Evolutionary conservation across 2,797 vertebrate genomes (phyloP).

Genomic region (Cuniculus paca): DNA sequence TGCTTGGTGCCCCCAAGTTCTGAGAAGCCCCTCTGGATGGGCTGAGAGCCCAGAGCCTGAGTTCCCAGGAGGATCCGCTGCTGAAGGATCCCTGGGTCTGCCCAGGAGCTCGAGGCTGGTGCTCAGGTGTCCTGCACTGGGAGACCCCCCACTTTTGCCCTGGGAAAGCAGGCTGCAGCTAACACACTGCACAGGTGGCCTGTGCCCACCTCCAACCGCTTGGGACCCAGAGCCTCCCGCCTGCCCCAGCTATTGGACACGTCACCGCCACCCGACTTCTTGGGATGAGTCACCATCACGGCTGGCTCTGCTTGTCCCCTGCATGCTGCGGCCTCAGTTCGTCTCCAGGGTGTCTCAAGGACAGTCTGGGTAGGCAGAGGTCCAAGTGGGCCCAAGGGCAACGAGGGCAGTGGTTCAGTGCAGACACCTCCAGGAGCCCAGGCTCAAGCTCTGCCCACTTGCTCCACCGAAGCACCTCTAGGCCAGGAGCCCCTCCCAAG

Average conservation of each 20-base stretch:
- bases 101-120: not conserved
- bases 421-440: not conserved
- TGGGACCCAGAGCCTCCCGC: not conserved
- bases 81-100: not conserved
- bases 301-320: not conserved
- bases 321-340: not conserved
- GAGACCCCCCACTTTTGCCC: not conserved
- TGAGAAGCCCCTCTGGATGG: not conserved
- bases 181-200: not conserved
- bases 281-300: slow-evolving; percentile 54
- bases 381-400: not conserved
- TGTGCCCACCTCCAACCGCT: not conserved
- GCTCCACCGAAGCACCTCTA: not conserved
- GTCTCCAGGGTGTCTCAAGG: slow-evolving; percentile 10
- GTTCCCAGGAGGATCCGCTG: not conserved
- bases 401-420: accelerated
- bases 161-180: not conserved
- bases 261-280: not conserved
- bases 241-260: not conserved
- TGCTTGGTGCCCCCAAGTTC: not conserved
- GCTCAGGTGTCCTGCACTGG: too few species aligned
- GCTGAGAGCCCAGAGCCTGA: too few species aligned
- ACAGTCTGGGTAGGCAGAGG: not conserved
- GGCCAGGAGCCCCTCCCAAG: not conserved
- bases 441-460: not conserved